Evolutionary conservation across 2,888 invertebrate genomes (phyloP), one percentile per base, ranked within the genome.

Genomic region (Sphaerophoria rueppellii): DNA sequence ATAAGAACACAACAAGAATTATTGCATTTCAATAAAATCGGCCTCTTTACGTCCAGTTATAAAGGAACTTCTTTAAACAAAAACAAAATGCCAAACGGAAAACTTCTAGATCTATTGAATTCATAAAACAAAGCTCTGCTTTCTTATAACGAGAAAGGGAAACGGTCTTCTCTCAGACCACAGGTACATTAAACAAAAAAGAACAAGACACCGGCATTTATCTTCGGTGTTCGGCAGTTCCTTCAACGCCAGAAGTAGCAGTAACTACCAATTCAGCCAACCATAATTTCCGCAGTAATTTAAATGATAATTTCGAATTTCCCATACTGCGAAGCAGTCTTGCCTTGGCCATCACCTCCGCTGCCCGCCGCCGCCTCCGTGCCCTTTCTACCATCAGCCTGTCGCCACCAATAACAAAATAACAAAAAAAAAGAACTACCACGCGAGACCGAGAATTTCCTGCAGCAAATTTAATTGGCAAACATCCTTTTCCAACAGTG

Each of bases 401-500:
- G 9, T 9, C 40, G 40, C 40, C 24, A 2, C 24, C 37, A 40
- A 67, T 32, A 52, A 54, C 32, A 46, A 12, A 14, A 48, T 37
- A 55, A 48, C 6, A 55, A 50, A 50, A 65, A 43, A 73, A 16
- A 24, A 24, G 24, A 24, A 52, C n/a, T 55, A 61, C 75, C 72
- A 65, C 67, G 63, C 72, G 81, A 85, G 80, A 85, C 69, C 43
- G 54, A 80, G 85, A 85, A 81, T 81, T 81, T 85, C 85, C 85
- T 85, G 85, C 80, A 85, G 65, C 72, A 73, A 85, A 85, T 85
- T 85, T 85, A 85, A 85, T 85, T 85, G 85, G 85, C 81, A 85
- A 77, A 85, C 76, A 85, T 81, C 81, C 81, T 72, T 50, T 81
- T 61, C 50, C 76, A 69, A 63, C 76, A 81, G 65, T 85, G 85